Evolutionary conservation across 2,797 vertebrate genomes (phyloP), one percentile per base, ranked within the genome.

Genomic region (Calcarius lapponicus): DNA sequence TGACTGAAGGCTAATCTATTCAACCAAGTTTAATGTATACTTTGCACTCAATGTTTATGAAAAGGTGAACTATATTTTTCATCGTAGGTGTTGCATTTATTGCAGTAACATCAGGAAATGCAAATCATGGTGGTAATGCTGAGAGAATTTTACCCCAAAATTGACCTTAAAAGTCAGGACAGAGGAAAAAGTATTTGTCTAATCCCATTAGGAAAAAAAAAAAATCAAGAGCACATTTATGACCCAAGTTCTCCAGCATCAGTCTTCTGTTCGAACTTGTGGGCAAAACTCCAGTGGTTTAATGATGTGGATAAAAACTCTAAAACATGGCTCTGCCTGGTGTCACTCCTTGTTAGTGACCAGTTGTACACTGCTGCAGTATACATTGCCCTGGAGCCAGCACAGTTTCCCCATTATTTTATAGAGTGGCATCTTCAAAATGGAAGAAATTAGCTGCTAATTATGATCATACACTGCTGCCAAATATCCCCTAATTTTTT

Each of bases 311-410:
- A 92, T 76, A 91, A 94, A 85, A 95, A 62, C 42, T 84, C 36
- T 28, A 81, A 92, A 69, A 61, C 86, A 75, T 66, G 58, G 56
- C 40, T 92, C 89, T 95, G 91, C 57, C 74, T 90, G 58, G 75
- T 93, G 95, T 95, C 85, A 72, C 45, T 94, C 69, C 51, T 94
- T 54, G 43, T 97, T 94, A 93, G 91, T 62, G 65, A 95, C 71
- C 78, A 81, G 53, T 16, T 66, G 56, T 73, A 85, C 65, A 31
- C 22, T 78, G 61, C 47, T 3, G 3, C 42, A 47, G 32, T 25
- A 42, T 13, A 91, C 58, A 72, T 8, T 94, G 79, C 91, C 89
- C 79, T 81, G 75, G 31, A 91, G 82, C 54, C 51, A 85, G 47
- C 13, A 54, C 1, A 1, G 13, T 34, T 93, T 83, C 24, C 40